Evolutionary conservation across 2,888 invertebrate species (phyloP), one percentile per base, ranked within the genome.

Genomic region (Athalia rosae): DNA sequence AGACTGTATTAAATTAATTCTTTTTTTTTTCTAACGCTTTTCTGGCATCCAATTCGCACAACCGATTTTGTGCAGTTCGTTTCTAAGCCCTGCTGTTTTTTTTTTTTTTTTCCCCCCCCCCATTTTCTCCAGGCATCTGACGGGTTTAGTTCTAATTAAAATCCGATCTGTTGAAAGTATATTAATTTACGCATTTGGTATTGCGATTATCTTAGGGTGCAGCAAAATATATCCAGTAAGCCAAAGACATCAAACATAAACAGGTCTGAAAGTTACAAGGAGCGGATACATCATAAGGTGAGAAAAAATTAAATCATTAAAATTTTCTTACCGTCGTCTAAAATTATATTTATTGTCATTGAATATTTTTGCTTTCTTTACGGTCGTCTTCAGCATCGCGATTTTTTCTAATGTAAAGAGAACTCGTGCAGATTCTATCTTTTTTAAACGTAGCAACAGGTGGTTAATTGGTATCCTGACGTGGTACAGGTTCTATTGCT

Each of bases 251-350:
- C 89, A 82, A 89, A 88, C 84, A 90, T 92, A 83, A 94, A 93
- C 88, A 92, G 95, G 82, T 95, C 95, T 80, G 95, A 95, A 89
- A 95, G 95, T 87, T 93, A 94, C 89, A 94, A 94, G 89, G 94
- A 94, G 87, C 91, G 93, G 84, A 91, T 93, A 85, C 91, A 91
- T 84, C 89, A 90, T 82, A 91, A 91, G 90, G 91, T 91, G 83
- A 90, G 84, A 9, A 41, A 3, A 9, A 47, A 67, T 9, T 8
- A 48, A 0, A 41, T 28, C 6, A 47, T 41, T 67, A 45, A 63
- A 28, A 15, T 48, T 64, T 56, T 28, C 28, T 2, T 2, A 28
- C 28, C 28, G 28, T 28, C 2, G 28, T 28, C 28, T 28, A 28
- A 28, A 28, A 28, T 28, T 28, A 28, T 28, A 28, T 28, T 28